Conservation (phyloP, 2,888 invertebrate species). For the Cephus runcator region DNA sequence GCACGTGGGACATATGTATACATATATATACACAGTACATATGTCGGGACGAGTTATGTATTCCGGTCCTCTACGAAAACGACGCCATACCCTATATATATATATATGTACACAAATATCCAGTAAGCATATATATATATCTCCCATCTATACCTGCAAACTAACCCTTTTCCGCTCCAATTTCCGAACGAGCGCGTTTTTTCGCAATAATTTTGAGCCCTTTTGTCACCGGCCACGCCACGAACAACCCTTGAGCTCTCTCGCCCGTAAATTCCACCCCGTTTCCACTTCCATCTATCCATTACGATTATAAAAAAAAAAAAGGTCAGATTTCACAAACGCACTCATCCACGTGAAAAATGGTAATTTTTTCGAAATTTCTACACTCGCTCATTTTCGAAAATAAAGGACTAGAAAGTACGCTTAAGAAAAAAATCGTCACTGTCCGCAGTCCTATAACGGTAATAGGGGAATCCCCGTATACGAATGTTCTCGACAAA, state of each 20-base stretch:
- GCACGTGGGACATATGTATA: not conserved
- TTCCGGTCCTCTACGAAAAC: not conserved
- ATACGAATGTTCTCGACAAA: not conserved
- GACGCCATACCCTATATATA: not conserved
- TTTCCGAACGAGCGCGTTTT: slow-evolving; percentile 39
- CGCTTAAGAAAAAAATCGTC: not conserved
- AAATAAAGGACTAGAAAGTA: not conserved
- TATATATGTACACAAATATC: not conserved
- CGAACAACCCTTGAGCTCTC: not conserved
- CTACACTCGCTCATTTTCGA: not conserved
- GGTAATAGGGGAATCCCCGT: not conserved
- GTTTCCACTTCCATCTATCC: not conserved
- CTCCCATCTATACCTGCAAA: not conserved
- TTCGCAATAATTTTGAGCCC: slow-evolving; percentile 35
- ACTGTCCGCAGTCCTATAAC: not conserved
- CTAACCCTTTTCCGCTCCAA: slow-evolving; percentile 36
- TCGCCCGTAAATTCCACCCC: not conserved
- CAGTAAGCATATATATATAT: not conserved
- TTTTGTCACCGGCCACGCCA: slow-evolving; percentile 4
- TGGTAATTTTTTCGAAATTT: not conserved
- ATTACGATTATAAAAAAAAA: not conserved
- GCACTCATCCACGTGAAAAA: not conserved
- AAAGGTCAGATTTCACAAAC: not conserved
- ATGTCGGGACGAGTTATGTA: not conserved
- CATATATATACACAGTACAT: not conserved